Base-by-base conservation (phyloP, 2,797 vertebrate genomes). In the Taeniopygia guttata region DNA sequence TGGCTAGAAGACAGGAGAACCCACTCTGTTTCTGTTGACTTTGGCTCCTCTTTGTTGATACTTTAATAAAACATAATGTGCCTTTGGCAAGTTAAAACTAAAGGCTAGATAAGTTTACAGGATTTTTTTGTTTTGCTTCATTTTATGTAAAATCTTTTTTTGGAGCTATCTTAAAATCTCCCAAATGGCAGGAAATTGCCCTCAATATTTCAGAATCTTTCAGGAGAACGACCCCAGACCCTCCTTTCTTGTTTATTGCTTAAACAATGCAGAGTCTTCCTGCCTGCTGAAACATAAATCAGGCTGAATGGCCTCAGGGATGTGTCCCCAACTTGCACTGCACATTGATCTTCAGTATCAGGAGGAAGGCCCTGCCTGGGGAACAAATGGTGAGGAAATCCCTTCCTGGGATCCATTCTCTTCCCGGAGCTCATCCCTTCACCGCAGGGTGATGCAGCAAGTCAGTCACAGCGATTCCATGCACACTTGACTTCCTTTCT, bases 51-150 rank as follows among this genome's bases (percentile, higher is more conserved):
- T 92, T 74, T 79, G 67, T 88, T 96, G 93, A 91, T 96, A 88
- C 48, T 96, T 96, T 94, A 96, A 96, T 97, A 95, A 94, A 95
- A 91, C 84, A 58, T 93, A 95, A 62, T 79, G 80, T 95, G 95
- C 95, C 93, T 95, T 69, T 89, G 92, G 91, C 93, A 93, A 93
- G 88, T 88, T 89, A 80, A 87, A 94, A 56, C 85, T 96, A 93
- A 97, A 95, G 87, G 73, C 94, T 94, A 82, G 91, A 90, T 94
- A 94, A 93, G 60, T 95, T 94, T 89, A 85, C 11, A 18, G 92
- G 83, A 69, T 76, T 95, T 96, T 95, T 81, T 95, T 96, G 80
- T 92, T 96, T 93, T 88, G 51, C 59, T 94, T 96, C 59, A 64
- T 94, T 96, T 97, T 96, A 74, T 91, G 60, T 87, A 64, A 93